Evolutionary conservation across 2,888 invertebrate species (phyloP), one percentile per base, ranked within the genome.

Genomic region (Mamestra brassicae): DNA sequence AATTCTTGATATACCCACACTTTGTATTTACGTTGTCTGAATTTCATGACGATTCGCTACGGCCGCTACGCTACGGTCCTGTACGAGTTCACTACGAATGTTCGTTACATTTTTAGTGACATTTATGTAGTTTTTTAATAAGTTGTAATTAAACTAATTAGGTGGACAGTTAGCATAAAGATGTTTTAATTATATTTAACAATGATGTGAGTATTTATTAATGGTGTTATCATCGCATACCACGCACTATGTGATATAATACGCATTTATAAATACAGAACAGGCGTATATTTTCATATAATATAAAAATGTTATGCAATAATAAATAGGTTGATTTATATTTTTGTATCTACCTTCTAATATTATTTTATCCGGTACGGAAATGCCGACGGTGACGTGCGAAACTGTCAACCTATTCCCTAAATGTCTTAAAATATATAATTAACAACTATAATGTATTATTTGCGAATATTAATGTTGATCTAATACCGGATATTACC

Each of bases 11-110:
- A 79, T 55, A 50, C 34, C 42, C 45, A 83, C 36, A 65, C 15
- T 67, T 57, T 70, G 55, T 80, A 71, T 72, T 69, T 42, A 60
- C 55, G 36, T 70, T 76, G 45, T 50, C 63, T 84, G 76, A 84
- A 85, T 86, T 85, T 86, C 86, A 86, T 76, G 74, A 76, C 26
- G 61, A 84, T 85, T 81, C 52, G 84, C 74, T 84, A 78, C 81
- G 78, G 70, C 13, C 60, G 67, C 80, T 73, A 71, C 71, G 60
- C 67, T 47, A 66, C 63, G 71, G 36, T 13, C 50, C 58, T 47
- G 78, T 61, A 38, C 52, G 54, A 61, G 34, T 34, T 10, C 7
- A 63, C 15, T 55, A 63, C 64, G 55, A 38, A 55, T 15, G 13
- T 58, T 55, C 17, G 42, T 38, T 13, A 60, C n/a, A 68, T 66